These are phyloP conservation scores for Brachynemurus nebulosus DNA, from an alignment of 2,888 invertebrate genomes.

Conservation along the genomic window DNA sequence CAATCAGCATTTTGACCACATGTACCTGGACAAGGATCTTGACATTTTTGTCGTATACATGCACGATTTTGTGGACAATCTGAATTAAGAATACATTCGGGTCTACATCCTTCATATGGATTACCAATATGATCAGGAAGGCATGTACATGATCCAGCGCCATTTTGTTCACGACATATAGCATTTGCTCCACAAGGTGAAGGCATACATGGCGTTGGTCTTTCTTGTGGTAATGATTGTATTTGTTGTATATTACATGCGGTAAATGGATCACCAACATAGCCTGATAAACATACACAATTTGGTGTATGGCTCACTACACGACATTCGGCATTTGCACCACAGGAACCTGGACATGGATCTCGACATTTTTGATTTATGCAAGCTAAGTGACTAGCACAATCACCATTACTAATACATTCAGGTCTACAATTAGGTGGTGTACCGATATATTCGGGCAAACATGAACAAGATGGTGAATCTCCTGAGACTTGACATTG, in stretches of 20 bases:
- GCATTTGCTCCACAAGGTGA: constrained; percentile 50
- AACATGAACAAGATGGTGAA: constrained; percentile 42
- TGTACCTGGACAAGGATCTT: constrained; percentile 54
- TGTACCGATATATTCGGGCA: constrained; percentile 43
- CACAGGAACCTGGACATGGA: constrained; percentile 38
- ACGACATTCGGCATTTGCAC: constrained; percentile 34
- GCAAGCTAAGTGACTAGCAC: constrained; percentile 33
- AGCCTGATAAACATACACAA: constrained; percentile 45
- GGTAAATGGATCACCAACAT: constrained; percentile 57
- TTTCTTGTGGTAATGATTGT: constrained; percentile 29
- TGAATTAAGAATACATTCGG: constrained; percentile 51
- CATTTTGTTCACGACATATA: constrained; percentile 45
- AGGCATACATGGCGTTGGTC: constrained; percentile 48
- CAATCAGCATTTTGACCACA: constrained; percentile 57
- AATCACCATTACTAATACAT: constrained; percentile 32
- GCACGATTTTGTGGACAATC: constrained; percentile 52
- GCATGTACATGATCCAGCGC: constrained; percentile 52
- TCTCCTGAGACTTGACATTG: constrained; percentile 44
- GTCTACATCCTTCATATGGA: constrained; percentile 54
- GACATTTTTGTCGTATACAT: constrained; percentile 53
- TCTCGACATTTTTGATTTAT: constrained; percentile 37
- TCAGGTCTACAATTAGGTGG: constrained; percentile 40
- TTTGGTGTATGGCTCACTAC: constrained; percentile 38
- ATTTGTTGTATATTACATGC: constrained; percentile 38
- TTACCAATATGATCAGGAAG: constrained; percentile 51